Evolutionary conservation across 2,113 vertebrate genomes (phyloP).

Genomic region (Coracopsis vasa): DNA sequence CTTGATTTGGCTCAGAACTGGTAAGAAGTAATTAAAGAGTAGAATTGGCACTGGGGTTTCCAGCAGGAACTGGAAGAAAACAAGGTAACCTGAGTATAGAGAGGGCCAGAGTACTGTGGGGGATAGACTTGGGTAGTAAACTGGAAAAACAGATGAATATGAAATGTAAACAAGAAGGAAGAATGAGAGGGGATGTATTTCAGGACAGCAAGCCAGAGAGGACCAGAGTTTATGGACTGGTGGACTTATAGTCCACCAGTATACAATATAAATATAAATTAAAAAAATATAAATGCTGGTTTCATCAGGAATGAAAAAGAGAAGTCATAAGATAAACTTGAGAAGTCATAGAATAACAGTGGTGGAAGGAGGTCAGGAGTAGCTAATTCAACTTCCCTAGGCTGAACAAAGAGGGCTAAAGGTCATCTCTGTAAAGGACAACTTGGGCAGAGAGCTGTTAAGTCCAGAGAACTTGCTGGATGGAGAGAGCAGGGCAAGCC

Average conservation of each 20-base stretch:
- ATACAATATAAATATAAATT: no score
- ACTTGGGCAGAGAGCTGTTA: neutral
- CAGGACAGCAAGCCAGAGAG: neutral
- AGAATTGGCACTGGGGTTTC: neutral
- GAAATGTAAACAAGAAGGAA: neutral
- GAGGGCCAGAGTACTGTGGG: neutral
- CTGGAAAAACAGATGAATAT: neutral
- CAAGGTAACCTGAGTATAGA: neutral
- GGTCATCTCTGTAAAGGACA: neutral
- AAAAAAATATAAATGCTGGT: neutral
- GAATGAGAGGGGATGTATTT: neutral
- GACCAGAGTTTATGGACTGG: neutral
- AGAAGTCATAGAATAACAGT: neutral
- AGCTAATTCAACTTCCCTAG: neutral
- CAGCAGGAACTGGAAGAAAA: neutral
- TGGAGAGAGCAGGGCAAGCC: neutral
- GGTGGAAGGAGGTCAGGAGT: neutral
- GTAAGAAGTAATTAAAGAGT: neutral
- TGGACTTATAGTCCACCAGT: neutral
- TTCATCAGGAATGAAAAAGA: neutral
- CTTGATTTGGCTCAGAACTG: neutral
- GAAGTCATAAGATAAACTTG: neutral
- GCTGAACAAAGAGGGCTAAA: neutral
- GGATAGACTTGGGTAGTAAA: neutral
- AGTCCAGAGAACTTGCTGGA: neutral